Evolutionary conservation across 2,888 invertebrate genomes (phyloP).

Genomic region (Atethmia centrago): DNA sequence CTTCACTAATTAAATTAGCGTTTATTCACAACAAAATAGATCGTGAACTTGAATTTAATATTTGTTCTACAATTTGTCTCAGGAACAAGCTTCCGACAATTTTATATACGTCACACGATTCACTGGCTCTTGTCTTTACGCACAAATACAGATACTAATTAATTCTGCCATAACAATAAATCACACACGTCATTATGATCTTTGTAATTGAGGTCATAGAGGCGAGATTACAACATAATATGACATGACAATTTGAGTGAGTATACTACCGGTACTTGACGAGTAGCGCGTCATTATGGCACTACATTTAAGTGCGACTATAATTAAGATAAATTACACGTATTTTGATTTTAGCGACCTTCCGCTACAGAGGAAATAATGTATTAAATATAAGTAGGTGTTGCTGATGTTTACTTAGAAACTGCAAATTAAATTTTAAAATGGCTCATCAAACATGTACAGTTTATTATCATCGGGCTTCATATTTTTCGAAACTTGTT

Average conservation of each 20-base stretch:
- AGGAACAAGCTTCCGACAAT: slow-evolving; percentile 73
- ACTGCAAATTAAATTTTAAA: background rate
- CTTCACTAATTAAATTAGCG: slow-evolving; percentile 39
- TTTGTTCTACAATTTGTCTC: slow-evolving; percentile 70
- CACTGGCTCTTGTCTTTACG: slow-evolving; percentile 45
- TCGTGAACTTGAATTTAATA: slow-evolving; percentile 58
- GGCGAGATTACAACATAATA: slow-evolving; percentile 35
- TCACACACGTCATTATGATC: slow-evolving; percentile 48
- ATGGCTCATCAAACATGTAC: background rate
- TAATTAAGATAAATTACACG: slow-evolving; percentile 47
- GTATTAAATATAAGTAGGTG: background rate
- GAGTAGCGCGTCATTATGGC: slow-evolving; percentile 49
- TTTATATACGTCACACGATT: slow-evolving; percentile 66
- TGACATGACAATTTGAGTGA: slow-evolving; percentile 40
- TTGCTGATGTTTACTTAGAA: background rate
- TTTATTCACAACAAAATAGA: slow-evolving; percentile 23
- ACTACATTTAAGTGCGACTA: slow-evolving; percentile 35
- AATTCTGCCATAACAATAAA: slow-evolving; percentile 38
- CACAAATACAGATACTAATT: slow-evolving; percentile 51
- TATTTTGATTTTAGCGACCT: slow-evolving; percentile 44
- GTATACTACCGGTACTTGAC: slow-evolving; percentile 33
- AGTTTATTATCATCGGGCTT: background rate
- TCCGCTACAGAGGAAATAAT: slow-evolving; percentile 25
- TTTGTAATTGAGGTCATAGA: slow-evolving; percentile 38
- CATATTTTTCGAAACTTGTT: background rate